A percentile compares a stretch with the other conserved stretches of the same genome.
Conservation (phyloP, 2,797 vertebrate genomes). For the Falco columbarius region DNA sequence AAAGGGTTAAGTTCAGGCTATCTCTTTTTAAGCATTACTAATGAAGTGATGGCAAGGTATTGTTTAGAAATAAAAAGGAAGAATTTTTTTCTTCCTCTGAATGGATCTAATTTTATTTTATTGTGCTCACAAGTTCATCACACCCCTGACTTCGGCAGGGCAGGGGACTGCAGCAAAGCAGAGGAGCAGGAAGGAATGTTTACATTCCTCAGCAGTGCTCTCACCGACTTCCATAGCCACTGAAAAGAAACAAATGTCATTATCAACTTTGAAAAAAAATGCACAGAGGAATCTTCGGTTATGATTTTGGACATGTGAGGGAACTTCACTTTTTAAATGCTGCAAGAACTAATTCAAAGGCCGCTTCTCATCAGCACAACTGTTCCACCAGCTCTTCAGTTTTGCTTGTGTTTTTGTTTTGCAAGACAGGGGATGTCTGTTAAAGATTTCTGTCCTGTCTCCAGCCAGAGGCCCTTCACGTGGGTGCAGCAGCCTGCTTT, state of each 20-base stretch:
- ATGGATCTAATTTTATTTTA: not conserved
- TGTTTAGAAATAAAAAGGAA: not conserved
- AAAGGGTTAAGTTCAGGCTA: not conserved
- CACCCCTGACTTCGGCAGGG: not conserved
- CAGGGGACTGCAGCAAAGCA: not conserved
- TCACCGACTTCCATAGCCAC: not conserved
- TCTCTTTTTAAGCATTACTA: not conserved
- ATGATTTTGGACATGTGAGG: not conserved
- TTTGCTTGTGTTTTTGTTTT: not conserved
- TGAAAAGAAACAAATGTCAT: not conserved
- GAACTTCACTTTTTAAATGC: not conserved
- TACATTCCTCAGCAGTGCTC: not conserved
- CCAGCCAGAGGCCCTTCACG: not conserved
- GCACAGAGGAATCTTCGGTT: not conserved
- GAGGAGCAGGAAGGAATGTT: not conserved
- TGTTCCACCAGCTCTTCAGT: not conserved
- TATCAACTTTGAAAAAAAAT: not conserved
- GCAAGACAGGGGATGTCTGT: not conserved
- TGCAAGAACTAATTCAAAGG: not conserved
- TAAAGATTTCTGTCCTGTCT: not conserved
- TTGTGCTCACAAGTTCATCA: not conserved
- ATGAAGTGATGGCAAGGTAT: not conserved
- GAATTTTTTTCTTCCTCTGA: not conserved
- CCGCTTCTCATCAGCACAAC: not conserved
- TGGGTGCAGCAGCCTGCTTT: not conserved